Base-by-base conservation (phyloP, 2,113 vertebrate genomes). In the Sakesphorus luctuosus region DNA sequence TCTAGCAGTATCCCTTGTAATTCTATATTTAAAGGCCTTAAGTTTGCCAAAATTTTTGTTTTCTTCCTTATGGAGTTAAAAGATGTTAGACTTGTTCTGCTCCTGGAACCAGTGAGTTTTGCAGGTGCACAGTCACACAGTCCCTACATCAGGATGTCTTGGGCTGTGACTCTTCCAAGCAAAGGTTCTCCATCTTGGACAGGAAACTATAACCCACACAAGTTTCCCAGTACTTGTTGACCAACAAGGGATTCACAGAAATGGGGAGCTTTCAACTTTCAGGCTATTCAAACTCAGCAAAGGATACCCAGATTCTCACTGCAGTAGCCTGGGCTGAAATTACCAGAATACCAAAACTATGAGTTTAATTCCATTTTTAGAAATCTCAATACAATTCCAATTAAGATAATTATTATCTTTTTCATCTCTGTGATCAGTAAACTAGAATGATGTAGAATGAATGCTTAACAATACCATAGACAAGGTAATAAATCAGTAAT, bases 121-220 rank as follows among this genome's bases (percentile, higher is more conserved):
- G 9, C 28, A 55, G 24, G 7, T 74, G 10, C 24, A 20, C 11
- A 18, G 15, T 36, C 19, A 52, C 24, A 52, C 7, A 8, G 14
- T 10, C 6, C 10, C 43, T 78, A 13, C 20, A 59, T 3, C 13
- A 47, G 19, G 11, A 28, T 58, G 7, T 12, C 7, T 59, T 28
- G 9, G 11, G 4, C 14, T n/a, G 24, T 17, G 24, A 19, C 7
- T n/a, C 11, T 53, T 69, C 36, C 44, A 18, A 72, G 14, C 7
- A 44, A 40, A 75, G 17, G 9, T 25, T 69, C 29, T 81, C 10
- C 33, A 33, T 3, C 4, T 44, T 47, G 35, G 20, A 23, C 9
- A 62, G 10, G 9, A 69, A 92, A 46, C 7, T 1, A 0, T 36
- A 46, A 46, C 31, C 3, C 14, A 10, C 3, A 1, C 1, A 66